A percentile compares a stretch with the other conserved stretches of the same genome.
phyloP scores from a whole-genome alignment of 2,888 invertebrate species.

The Acronicta alni region DNA sequence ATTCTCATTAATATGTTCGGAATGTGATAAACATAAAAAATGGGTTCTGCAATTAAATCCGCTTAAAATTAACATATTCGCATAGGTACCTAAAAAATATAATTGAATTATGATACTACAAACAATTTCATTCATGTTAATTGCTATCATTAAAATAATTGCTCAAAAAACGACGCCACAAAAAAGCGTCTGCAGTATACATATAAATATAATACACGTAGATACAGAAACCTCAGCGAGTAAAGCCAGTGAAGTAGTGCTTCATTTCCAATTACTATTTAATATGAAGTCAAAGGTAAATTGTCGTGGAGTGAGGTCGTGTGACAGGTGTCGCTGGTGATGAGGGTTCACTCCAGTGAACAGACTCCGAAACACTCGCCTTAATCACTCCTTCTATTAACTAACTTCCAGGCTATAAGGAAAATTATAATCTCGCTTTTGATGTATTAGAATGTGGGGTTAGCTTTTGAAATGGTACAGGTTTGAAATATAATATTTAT shows the following conservation, averaged over 20 bases:
- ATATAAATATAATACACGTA: neutral
- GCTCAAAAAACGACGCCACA: neutral
- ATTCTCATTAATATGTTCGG: neutral
- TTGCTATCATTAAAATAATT: neutral
- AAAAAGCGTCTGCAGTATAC: neutral
- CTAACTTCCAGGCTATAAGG: conserved; percentile 15
- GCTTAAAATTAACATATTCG: neutral
- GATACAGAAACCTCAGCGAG: conserved; percentile 1
- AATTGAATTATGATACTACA: neutral
- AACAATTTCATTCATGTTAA: neutral
- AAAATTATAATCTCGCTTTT: conserved; percentile 1
- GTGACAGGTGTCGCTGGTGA: conserved; percentile 65
- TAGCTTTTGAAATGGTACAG: too few species aligned
- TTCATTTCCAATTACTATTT: conserved; percentile 61
- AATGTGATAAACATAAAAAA: neutral
- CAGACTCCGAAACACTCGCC: conserved; percentile 42
- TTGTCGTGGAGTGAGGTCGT: conserved; percentile 55
- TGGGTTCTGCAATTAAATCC: neutral
- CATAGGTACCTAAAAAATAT: neutral
- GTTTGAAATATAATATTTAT: too few species aligned
- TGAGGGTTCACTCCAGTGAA: conserved; percentile 59
- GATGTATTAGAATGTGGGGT: neutral
- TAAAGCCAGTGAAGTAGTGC: conserved; percentile 38
- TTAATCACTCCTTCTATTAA: conserved; percentile 54
- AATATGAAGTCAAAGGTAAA: conserved; percentile 61